A percentile compares a stretch with the other conserved stretches of the same genome.
Evolutionary conservation across 2,797 vertebrate genomes (phyloP).

Genomic region (Ptychadena robeensis): DNA sequence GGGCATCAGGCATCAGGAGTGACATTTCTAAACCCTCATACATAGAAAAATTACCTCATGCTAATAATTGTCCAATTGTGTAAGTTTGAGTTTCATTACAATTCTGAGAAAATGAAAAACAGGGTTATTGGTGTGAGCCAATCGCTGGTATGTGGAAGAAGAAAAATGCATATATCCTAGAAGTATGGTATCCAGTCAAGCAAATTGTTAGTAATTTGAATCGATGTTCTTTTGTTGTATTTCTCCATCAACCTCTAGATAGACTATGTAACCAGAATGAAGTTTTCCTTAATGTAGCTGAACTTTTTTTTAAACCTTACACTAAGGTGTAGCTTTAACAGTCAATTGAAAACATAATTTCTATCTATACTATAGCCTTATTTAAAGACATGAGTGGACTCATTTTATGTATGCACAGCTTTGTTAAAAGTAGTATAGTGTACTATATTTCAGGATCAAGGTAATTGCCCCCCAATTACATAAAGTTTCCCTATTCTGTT

Average conservation of each 20-base stretch:
- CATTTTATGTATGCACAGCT: neutral
- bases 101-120: slow-evolving; percentile 8
- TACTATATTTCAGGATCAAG: too few species aligned
- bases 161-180: neutral
- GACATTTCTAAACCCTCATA: neutral
- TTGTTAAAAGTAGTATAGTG: neutral
- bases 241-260: neutral
- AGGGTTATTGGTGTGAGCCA: neutral
- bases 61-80: neutral
- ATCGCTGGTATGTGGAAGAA: neutral
- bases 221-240: neutral
- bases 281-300: too few species aligned
- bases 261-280: neutral
- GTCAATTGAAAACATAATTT: neutral
- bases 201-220: neutral
- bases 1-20: neutral
- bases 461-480: too few species aligned
- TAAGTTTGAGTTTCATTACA: neutral
- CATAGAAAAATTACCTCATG: neutral
- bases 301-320: too few species aligned
- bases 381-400: too few species aligned
- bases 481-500: too few species aligned
- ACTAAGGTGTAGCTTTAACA: too few species aligned
- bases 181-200: neutral
- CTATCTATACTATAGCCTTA: neutral